Conservation (phyloP, 2,113 vertebrate genomes). For the Romanogobio albipinnatus region DNA sequence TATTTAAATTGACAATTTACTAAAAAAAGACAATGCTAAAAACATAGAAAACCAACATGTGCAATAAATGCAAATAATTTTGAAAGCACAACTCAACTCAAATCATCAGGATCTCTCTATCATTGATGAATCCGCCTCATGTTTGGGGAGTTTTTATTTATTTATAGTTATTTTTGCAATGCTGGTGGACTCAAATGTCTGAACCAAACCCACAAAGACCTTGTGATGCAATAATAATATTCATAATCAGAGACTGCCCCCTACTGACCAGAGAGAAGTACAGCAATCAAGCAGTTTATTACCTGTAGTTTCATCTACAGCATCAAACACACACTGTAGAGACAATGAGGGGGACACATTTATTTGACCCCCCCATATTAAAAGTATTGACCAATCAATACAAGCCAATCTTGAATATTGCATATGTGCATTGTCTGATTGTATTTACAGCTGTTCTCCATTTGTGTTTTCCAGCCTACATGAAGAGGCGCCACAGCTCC, state of each 20-base stretch:
- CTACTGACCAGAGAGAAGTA: constrained; percentile 34
- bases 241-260: constrained; percentile 43
- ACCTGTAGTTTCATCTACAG: background rate
- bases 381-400: background rate
- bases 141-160: background rate
- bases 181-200: background rate
- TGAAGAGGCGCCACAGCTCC: constrained; percentile 88
- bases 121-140: background rate
- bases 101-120: background rate
- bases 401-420: background rate
- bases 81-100: background rate
- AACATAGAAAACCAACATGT: background rate
- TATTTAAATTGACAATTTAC: background rate
- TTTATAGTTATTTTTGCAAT: background rate
- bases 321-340: background rate
- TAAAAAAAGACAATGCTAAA: background rate
- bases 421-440: background rate
- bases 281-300: background rate
- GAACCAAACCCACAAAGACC: background rate
- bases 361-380: background rate
- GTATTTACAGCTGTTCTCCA: background rate
- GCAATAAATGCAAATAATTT: background rate
- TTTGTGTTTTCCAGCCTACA: constrained; percentile 77
- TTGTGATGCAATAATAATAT: background rate
- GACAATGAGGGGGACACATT: background rate